Evolutionary conservation across 2,888 invertebrate species (phyloP).

Genomic region (Sicus ferrugineus): DNA sequence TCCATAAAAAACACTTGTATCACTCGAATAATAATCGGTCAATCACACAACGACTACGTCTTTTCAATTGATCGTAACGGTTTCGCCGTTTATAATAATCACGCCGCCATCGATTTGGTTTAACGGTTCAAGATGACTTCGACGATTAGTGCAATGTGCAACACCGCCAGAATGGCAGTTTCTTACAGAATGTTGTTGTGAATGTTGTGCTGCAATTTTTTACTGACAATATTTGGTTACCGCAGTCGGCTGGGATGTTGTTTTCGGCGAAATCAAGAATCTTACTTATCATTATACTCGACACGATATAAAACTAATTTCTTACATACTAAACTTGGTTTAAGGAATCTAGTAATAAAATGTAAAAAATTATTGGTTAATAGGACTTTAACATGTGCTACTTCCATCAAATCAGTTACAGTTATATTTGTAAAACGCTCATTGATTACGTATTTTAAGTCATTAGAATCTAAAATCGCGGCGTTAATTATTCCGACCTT

Average conservation of each 20-base stretch:
- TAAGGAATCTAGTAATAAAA: too few species aligned
- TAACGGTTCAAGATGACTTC: slow-evolving; percentile 30
- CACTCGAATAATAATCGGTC: too few species aligned
- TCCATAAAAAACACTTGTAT: too few species aligned
- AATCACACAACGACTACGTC: too few species aligned
- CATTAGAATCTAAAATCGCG: slow-evolving; percentile 35
- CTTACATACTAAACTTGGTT: too few species aligned
- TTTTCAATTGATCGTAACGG: too few species aligned
- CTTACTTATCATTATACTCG: too few species aligned
- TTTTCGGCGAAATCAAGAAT: slow-evolving; percentile 32
- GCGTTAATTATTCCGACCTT: slow-evolving; percentile 36
- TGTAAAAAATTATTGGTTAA: neutral
- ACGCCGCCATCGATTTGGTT: slow-evolving; percentile 29
- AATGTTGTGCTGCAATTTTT: slow-evolving; percentile 30
- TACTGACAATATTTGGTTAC: slow-evolving; percentile 30
- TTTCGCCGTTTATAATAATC: slow-evolving; percentile 30
- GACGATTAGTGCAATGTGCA: slow-evolving; percentile 33
- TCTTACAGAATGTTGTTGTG: slow-evolving; percentile 37
- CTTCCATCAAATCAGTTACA: slow-evolving; percentile 9
- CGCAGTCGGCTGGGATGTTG: slow-evolving; percentile 34
- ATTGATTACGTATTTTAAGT: slow-evolving; percentile 37
- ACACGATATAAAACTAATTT: too few species aligned
- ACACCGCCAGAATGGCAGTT: slow-evolving; percentile 28
- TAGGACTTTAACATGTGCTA: too few species aligned
- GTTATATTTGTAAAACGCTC: too few species aligned